A percentile compares a stretch with the other conserved stretches of the same genome.
Evolutionary conservation across 1,140 invertebrate genomes (phyloP).

Genomic region (Drosophila insularis): DNA sequence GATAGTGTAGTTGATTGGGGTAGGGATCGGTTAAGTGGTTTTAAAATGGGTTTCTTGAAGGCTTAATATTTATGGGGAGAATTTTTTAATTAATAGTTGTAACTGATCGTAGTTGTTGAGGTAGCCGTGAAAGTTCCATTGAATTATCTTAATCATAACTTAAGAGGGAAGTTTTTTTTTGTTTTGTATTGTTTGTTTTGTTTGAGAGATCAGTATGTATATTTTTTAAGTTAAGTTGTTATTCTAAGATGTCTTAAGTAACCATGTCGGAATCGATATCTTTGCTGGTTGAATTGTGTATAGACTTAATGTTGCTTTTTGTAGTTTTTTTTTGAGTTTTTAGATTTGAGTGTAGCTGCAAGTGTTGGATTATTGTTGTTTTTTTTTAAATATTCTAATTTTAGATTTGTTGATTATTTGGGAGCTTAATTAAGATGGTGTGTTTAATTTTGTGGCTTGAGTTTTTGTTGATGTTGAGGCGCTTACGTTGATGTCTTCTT

Average conservation of each 20-base stretch:
- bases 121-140: conserved; percentile 23
- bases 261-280: background rate
- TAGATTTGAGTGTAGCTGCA: background rate
- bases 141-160: conserved; percentile 18
- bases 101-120: conserved; percentile 20
- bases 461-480: too few species aligned
- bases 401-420: too few species aligned
- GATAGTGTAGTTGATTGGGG: conserved; percentile 21
- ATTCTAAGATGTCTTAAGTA: conserved; percentile 10
- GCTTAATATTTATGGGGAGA: conserved; percentile 19
- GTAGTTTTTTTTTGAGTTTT: background rate
- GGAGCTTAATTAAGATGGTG: too few species aligned
- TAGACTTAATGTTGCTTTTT: conserved; percentile 1
- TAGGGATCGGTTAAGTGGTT: conserved; percentile 9
- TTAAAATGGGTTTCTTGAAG: conserved; percentile 21
- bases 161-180: background rate
- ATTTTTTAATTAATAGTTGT: conserved; percentile 23
- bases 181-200: too few species aligned
- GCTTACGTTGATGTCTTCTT: too few species aligned
- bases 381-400: too few species aligned
- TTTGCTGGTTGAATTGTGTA: conserved; percentile 1
- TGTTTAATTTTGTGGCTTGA: too few species aligned
- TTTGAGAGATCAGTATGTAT: background rate
- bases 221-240: background rate
- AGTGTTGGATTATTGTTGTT: background rate